A percentile compares a stretch with the other conserved stretches of the same genome.
Evolutionary conservation across 2,797 vertebrate species (phyloP).

Genomic region (Poecile montanus): DNA sequence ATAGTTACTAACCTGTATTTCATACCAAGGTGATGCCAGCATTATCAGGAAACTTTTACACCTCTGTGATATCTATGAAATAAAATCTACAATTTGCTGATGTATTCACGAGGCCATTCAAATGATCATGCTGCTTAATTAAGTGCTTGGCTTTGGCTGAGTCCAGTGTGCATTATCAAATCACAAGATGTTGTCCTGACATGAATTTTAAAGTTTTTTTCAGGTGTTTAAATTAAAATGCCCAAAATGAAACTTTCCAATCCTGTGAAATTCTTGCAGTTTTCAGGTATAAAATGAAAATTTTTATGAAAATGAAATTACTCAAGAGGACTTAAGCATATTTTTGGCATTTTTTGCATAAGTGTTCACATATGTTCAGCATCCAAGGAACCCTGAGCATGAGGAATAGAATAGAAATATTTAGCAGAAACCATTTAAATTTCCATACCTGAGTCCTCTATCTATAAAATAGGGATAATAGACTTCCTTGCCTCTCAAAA

Average conservation of each 20-base stretch:
- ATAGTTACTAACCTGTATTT: background rate
- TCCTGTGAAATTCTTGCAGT: background rate
- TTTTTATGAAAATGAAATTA: background rate
- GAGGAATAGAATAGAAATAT: background rate
- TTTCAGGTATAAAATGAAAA: background rate
- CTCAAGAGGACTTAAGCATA: background rate
- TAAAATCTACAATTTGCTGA: background rate
- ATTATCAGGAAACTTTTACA: background rate
- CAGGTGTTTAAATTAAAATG: background rate
- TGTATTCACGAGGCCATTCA: background rate
- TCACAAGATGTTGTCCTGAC: background rate
- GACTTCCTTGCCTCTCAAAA: conserved; percentile 35
- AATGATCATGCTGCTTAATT: background rate
- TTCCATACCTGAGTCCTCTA: background rate
- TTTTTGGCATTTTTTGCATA: background rate
- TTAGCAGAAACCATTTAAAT: conserved; percentile 32
- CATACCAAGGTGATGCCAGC: background rate
- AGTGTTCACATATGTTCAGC: background rate
- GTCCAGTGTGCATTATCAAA: background rate
- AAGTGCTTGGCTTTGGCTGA: background rate
- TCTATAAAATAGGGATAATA: conserved; percentile 33
- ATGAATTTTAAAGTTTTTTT: background rate
- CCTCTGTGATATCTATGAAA: background rate
- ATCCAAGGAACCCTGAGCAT: background rate
- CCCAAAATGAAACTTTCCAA: background rate